phyloP scores from a whole-genome alignment of 2,113 vertebrate genomes.

The Epinephelus lanceolatus region DNA sequence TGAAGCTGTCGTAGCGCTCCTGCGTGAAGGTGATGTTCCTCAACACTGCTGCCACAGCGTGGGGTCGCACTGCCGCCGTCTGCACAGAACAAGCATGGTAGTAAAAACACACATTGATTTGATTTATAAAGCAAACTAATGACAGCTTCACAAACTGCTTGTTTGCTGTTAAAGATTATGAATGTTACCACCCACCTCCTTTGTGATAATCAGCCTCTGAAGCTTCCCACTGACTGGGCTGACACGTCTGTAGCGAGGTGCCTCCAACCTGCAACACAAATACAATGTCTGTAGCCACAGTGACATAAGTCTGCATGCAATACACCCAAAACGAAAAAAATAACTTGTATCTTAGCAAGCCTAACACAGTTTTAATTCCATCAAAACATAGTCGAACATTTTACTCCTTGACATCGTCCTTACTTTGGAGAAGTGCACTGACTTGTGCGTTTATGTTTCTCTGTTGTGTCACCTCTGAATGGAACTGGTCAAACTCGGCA shows the following conservation, averaged over 20 bases:
- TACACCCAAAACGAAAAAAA: neutral
- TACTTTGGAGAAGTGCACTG: neutral
- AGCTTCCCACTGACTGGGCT: conserved; percentile 85
- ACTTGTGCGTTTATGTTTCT: neutral
- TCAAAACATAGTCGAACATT: no score
- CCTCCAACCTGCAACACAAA: conserved; percentile 85
- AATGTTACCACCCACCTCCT: conserved; percentile 87
- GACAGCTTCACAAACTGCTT: neutral
- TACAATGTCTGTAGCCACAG: conserved; percentile 3
- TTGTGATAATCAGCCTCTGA: conserved; percentile 91
- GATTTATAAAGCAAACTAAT: neutral
- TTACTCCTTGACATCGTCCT: neutral
- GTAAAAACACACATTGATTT: neutral
- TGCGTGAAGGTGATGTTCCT: conserved; percentile 93
- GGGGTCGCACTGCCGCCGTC: conserved; percentile 90
- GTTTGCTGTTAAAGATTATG: neutral
- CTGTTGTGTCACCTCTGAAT: neutral
- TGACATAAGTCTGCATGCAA: neutral
- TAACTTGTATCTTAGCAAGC: neutral
- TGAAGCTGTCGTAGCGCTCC: conserved; percentile 95
- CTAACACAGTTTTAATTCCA: neutral
- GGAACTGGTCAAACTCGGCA: neutral
- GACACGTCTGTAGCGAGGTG: conserved; percentile 90
- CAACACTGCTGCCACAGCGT: conserved; percentile 94
- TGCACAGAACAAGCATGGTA: conserved; percentile 64